Percentiles rank a stretch among this genome's conserved stretches.
These are phyloP conservation scores for Coenonympha glycerion DNA, from an alignment of 2,888 invertebrate genomes.

Conservation along the genomic window DNA sequence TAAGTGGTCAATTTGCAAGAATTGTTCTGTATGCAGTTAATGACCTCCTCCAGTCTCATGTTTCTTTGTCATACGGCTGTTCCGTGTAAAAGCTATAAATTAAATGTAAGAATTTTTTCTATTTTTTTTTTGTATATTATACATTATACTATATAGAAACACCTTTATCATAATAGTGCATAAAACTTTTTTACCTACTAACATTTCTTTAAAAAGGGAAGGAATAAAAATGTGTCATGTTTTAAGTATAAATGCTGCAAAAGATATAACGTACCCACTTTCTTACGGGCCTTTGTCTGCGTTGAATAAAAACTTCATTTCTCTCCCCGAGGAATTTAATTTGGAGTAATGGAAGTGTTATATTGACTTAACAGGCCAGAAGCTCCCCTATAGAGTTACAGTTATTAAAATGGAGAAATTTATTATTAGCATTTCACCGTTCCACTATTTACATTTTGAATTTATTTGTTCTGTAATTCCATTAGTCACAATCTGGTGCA, in stretches of 20 bases:
- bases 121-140: too few species aligned
- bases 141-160: too few species aligned
- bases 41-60: too few species aligned
- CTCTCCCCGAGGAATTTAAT: constrained; percentile 75
- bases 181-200: too few species aligned
- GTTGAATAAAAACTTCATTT: constrained; percentile 72
- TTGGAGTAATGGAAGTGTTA: constrained; percentile 77
- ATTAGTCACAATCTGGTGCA: constrained; percentile 69
- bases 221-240: constrained; percentile 1
- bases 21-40: too few species aligned
- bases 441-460: constrained; percentile 75
- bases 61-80: too few species aligned
- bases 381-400: constrained; percentile 70
- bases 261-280: constrained; percentile 45
- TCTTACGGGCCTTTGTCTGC: constrained; percentile 59
- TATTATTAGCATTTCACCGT: constrained; percentile 73
- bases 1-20: too few species aligned
- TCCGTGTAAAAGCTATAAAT: too few species aligned
- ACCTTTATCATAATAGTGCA: too few species aligned
- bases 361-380: constrained; percentile 76
- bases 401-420: constrained; percentile 77
- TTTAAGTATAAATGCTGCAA: constrained; percentile 14
- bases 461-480: constrained; percentile 75
- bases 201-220: too few species aligned
- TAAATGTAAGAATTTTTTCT: too few species aligned